These are phyloP conservation scores for Caenorhabditis sp. DNA, from an alignment of 2,888 invertebrate genomes.

Conservation along the genomic window DNA sequence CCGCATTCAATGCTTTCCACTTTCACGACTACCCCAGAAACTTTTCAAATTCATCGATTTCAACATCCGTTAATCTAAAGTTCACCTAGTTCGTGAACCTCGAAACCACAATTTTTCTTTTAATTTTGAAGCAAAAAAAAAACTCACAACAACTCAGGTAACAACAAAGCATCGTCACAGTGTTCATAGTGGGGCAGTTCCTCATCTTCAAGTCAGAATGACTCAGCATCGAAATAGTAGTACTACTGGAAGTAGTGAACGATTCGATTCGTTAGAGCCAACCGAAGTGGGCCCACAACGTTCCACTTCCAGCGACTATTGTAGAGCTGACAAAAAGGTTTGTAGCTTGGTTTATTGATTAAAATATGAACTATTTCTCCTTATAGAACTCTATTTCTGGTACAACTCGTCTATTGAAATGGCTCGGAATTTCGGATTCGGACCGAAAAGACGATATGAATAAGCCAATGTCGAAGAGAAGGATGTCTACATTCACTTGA, in stretches of 20 bases:
- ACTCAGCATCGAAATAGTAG: constrained; percentile 26
- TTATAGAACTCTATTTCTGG: constrained; percentile 38
- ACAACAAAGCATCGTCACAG: constrained; percentile 42
- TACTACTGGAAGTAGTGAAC: constrained; percentile 19
- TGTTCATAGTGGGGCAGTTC: constrained; percentile 36
- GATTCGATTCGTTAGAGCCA: constrained; percentile 24
- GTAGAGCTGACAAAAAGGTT: constrained; percentile 43
- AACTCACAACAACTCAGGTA: no score
- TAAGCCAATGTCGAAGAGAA: constrained; percentile 46
- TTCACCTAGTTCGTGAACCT: no score
- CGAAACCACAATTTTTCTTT: no score
- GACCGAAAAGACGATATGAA: constrained; percentile 29
- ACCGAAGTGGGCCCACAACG: constrained; percentile 44
- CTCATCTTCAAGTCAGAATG: constrained; percentile 38
- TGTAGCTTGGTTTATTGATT: no score
- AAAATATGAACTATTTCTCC: not conserved
- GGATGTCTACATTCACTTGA: constrained; percentile 57
- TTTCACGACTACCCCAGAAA: no score
- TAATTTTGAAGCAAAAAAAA: no score
- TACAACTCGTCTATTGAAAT: constrained; percentile 48
- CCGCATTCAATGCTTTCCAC: no score
- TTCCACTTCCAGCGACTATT: constrained; percentile 47
- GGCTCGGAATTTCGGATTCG: constrained; percentile 52
- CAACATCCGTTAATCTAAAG: no score
- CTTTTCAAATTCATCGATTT: not conserved